Evolutionary conservation across 1,140 invertebrate species (phyloP).

Genomic region (Thaumatotibia leucotreta): DNA sequence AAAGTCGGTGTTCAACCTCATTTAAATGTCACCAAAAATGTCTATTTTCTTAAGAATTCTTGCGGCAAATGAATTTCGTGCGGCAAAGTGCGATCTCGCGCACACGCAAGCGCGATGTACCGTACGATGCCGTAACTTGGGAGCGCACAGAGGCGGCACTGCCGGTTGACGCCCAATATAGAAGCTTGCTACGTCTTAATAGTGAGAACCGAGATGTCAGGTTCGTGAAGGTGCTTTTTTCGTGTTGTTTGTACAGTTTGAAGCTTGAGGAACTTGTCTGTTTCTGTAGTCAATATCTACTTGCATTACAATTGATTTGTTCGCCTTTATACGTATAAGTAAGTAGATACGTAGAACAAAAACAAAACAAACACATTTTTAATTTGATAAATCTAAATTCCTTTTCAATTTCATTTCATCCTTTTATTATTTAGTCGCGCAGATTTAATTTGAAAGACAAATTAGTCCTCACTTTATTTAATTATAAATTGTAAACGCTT

Average conservation of each 20-base stretch:
- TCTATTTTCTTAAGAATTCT: constrained; percentile 4
- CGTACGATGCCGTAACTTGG: constrained; percentile 29
- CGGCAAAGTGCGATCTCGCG: constrained; percentile 16
- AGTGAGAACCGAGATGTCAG: neutral
- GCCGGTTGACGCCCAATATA: neutral
- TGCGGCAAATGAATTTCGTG: constrained; percentile 26
- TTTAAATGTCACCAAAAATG: constrained; percentile 5
- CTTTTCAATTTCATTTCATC: too few relatives aligned
- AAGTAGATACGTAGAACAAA: too few relatives aligned
- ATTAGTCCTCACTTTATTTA: too few relatives aligned
- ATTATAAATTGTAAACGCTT: too few relatives aligned
- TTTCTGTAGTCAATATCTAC: neutral
- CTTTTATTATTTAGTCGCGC: too few relatives aligned
- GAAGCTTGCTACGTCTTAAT: constrained; percentile 8
- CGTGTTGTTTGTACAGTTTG: neutral
- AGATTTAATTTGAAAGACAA: too few relatives aligned
- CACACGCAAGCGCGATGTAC: constrained; percentile 30
- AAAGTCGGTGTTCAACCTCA: neutral
- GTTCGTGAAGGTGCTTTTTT: neutral
- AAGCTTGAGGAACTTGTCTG: neutral
- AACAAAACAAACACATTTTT: too few relatives aligned
- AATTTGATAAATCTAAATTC: too few relatives aligned
- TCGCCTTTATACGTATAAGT: too few relatives aligned
- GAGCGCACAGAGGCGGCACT: constrained; percentile 24
- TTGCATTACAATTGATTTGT: neutral